Evolutionary conservation across 2,113 vertebrate genomes (phyloP), one percentile per base, ranked within the genome.

Genomic region (Leiothrix lutea): DNA sequence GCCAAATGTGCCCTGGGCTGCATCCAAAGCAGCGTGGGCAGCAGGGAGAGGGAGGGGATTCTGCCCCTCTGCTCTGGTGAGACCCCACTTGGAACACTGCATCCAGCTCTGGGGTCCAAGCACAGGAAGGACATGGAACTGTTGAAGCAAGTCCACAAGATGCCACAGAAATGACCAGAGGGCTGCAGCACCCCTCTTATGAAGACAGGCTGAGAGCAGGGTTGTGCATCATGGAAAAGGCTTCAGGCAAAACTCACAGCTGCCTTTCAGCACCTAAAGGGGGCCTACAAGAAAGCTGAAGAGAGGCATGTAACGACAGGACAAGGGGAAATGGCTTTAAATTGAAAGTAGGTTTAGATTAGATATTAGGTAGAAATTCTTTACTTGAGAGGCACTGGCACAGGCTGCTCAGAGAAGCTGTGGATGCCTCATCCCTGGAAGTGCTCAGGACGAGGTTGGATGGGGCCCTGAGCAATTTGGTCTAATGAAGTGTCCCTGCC

Each of bases 21-120:
- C 17, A 61, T 54, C 29, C 21, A 54, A 33, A 61, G 40, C n/a
- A 47, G 13, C 0, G 1, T 23, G 25, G 47, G 0, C 70, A 69
- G 40, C n/a, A 54, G 47, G 70, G 18, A 0, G 0, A 48, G 21
- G 14, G 13, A 61, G 25, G n/a, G 21, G 25, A 42, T 40, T 42
- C 29, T 61, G 70, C 0, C 38, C 29, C 45, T 74, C 53, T 61
- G 29, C 33, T 18, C 66, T 57, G 31, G 0, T 36, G 24, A 47
- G 38, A 47, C 6, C 31, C 45, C 54, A 60, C 6, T 14, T 22
- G 29, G 3, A 75, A 3, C 4, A 1, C 45, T 54, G 35, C 40
- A 69, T 42, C 62, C 56, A 62, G 40, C 35, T 48, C 54, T 56
- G 40, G 35, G 25, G 9, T 0, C 17, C 6, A 11, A 54, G 12